Conservation (phyloP, 2,797 vertebrate species). For the Myotis myotis region DNA sequence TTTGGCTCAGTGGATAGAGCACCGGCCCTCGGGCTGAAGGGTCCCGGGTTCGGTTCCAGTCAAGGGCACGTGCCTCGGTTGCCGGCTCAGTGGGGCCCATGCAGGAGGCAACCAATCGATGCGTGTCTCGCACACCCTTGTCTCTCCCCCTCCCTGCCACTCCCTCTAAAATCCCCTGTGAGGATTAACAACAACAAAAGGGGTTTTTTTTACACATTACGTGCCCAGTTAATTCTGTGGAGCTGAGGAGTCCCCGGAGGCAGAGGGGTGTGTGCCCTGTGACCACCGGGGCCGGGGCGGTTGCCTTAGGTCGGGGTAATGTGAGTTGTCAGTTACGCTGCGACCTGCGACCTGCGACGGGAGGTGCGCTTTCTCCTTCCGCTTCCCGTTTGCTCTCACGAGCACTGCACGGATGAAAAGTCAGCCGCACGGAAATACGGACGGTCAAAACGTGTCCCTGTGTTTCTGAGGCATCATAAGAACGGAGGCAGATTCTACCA, state of each 20-base stretch:
- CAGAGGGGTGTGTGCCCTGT: not conserved
- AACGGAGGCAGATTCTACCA: not conserved
- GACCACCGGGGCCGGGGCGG: too few species aligned
- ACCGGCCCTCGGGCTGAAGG: too few species aligned
- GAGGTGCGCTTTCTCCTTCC: slow-evolving; percentile 5
- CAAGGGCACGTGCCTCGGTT: too few species aligned
- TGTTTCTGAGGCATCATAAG: not conserved
- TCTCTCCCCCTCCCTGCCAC: too few species aligned
- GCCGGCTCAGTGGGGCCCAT: too few species aligned
- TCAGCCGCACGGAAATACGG: not conserved
- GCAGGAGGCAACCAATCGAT: too few species aligned
- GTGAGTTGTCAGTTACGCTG: fast-evolving
- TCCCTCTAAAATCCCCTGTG: too few species aligned
- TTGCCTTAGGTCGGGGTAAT: not conserved
- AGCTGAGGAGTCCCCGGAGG: not conserved
- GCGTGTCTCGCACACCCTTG: too few species aligned
- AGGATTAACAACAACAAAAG: too few species aligned
- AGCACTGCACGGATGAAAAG: not conserved
- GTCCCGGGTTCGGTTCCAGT: too few species aligned
- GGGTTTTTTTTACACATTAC: not conserved
- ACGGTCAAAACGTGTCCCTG: not conserved
- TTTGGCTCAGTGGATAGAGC: too few species aligned
- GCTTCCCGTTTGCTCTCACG: slow-evolving; percentile 35
- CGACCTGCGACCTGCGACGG: not conserved
- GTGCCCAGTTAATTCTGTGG: not conserved